phyloP scores from a whole-genome alignment of 2,113 vertebrate species.

The Castor canadensis region DNA sequence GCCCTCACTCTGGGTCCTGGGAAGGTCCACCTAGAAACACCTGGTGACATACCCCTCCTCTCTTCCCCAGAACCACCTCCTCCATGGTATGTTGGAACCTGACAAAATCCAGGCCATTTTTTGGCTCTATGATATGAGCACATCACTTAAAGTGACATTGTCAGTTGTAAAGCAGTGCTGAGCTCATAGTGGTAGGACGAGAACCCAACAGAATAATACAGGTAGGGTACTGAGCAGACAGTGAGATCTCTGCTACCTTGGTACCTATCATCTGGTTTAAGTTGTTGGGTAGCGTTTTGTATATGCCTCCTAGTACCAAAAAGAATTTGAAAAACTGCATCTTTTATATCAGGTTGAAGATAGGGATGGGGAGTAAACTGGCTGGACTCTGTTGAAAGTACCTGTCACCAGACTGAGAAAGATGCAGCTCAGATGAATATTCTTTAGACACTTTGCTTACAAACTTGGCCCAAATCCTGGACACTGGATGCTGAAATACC shows the following conservation, averaged over 20 bases:
- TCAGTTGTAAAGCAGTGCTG: background rate
- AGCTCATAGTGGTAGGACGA: background rate
- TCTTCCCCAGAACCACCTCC: background rate
- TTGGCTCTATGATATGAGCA: background rate
- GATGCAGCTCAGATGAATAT: background rate
- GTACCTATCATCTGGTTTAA: background rate
- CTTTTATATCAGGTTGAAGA: background rate
- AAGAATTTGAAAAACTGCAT: background rate
- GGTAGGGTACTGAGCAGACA: background rate
- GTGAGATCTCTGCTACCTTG: background rate
- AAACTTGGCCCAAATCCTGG: background rate
- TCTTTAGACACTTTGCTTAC: background rate
- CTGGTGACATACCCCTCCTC: background rate
- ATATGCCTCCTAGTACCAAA: background rate
- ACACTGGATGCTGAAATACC: background rate
- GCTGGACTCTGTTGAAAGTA: background rate
- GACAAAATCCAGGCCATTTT: background rate
- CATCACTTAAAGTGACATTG: fast-evolving
- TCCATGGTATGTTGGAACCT: background rate
- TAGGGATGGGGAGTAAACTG: background rate
- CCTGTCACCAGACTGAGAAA: constrained; percentile 7
- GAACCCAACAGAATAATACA: too few species aligned
- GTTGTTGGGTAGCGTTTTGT: background rate
- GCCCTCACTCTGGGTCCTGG: background rate
- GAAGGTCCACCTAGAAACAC: background rate